Percentiles rank a stretch among this genome's conserved stretches.
Evolutionary conservation across 2,888 invertebrate species (phyloP).

Genomic region (Drosophila engyochracea): DNA sequence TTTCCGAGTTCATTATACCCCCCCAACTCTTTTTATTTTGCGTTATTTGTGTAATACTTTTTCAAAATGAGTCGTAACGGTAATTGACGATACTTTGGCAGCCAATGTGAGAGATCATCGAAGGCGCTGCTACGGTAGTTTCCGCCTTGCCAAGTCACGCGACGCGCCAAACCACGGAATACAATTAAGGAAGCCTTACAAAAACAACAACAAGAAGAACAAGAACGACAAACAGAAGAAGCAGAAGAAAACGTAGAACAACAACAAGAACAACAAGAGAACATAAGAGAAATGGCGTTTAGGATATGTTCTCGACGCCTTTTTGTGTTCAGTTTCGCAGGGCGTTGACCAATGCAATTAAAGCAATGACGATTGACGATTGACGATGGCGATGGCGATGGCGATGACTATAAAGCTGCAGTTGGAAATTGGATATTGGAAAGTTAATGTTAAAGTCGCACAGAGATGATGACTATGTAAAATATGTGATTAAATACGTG

Average conservation of each 20-base stretch:
- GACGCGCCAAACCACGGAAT: constrained; percentile 17
- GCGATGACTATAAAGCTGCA: constrained; percentile 4
- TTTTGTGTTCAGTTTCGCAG: constrained; percentile 35
- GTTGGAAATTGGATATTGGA: not conserved
- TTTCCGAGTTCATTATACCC: not conserved
- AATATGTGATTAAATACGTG: constrained; percentile 14
- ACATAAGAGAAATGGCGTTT: constrained; percentile 49
- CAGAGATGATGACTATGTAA: constrained; percentile 18
- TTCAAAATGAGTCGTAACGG: constrained; percentile 50
- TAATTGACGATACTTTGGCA: constrained; percentile 61
- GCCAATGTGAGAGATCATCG: constrained; percentile 58
- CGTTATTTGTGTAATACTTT: not conserved
- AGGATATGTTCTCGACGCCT: constrained; percentile 21
- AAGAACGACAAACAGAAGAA: not conserved
- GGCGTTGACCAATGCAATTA: constrained; percentile 64
- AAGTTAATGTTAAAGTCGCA: constrained; percentile 8
- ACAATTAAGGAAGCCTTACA: constrained; percentile 39
- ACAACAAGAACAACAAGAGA: not conserved
- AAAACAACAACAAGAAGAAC: constrained; percentile 7
- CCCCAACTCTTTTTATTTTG: not conserved
- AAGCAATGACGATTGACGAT: constrained; percentile 32
- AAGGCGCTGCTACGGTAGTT: constrained; percentile 60
- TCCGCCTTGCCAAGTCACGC: constrained; percentile 52
- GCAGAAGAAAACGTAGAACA: not conserved
- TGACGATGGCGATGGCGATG: constrained; percentile 11